phyloP scores from a whole-genome alignment of 2,888 invertebrate species.

The Hirudinaria manillensis region DNA sequence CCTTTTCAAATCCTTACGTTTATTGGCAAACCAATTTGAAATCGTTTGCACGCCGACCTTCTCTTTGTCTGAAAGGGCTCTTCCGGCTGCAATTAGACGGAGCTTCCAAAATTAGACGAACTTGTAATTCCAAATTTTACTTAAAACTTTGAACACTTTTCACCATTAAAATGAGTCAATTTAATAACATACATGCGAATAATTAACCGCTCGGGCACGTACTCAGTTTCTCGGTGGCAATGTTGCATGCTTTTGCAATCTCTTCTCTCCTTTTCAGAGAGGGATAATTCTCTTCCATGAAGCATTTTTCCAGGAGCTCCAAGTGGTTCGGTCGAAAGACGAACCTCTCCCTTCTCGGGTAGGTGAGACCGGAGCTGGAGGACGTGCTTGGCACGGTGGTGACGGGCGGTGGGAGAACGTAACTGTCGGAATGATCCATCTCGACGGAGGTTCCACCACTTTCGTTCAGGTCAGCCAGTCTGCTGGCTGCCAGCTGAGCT shows the following conservation, averaged over 20 bases:
- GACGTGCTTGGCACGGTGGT: background rate
- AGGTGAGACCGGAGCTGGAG: slow-evolving; percentile 6
- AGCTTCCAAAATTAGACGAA: too few relatives aligned
- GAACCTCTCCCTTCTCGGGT: slow-evolving; percentile 53
- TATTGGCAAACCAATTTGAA: slow-evolving; percentile 58
- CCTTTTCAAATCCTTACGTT: slow-evolving; percentile 53
- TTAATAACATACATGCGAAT: background rate
- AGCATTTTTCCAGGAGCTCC: slow-evolving; percentile 54
- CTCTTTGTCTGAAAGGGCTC: slow-evolving; percentile 51
- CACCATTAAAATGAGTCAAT: background rate
- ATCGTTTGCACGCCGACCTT: slow-evolving; percentile 56
- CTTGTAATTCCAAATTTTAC: background rate
- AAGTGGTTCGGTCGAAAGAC: slow-evolving; percentile 57
- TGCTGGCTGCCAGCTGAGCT: slow-evolving; percentile 1
- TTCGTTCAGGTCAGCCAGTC: background rate
- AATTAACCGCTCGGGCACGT: slow-evolving; percentile 21
- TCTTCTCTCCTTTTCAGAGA: slow-evolving; percentile 54
- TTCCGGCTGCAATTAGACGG: slow-evolving; percentile 41
- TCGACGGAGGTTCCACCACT: background rate
- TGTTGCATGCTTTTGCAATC: slow-evolving; percentile 56
- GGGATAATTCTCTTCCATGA: slow-evolving; percentile 56
- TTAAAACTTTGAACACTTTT: background rate
- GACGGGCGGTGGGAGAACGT: background rate
- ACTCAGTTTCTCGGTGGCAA: slow-evolving; percentile 41
- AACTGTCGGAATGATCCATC: background rate